A percentile compares a stretch with the other conserved stretches of the same genome.
phyloP scores from a whole-genome alignment of 2,113 vertebrate genomes.

The Pseudonaja textilis region DNA sequence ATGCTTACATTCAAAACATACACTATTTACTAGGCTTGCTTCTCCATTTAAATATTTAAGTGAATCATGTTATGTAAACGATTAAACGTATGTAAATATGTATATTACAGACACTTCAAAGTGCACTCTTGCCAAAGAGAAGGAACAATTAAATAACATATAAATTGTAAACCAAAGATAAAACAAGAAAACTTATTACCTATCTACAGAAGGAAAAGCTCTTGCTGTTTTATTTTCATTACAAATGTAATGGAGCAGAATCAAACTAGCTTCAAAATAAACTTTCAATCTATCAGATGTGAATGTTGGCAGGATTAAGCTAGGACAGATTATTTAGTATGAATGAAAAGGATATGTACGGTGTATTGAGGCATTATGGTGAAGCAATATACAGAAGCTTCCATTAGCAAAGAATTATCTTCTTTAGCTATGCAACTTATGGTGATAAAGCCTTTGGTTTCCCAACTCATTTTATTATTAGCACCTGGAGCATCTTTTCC shows the following conservation, averaged over 20 bases:
- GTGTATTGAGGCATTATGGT: neutral
- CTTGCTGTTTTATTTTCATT: neutral
- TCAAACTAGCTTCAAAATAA: neutral
- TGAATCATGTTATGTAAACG: neutral
- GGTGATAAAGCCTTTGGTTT: neutral
- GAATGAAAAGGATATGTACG: neutral
- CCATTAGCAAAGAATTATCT: neutral
- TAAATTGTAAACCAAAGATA: neutral
- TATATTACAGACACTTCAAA: neutral
- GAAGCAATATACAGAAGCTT: neutral
- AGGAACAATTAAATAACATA: neutral
- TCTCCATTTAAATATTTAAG: neutral
- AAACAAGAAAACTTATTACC: neutral
- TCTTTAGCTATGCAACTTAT: neutral
- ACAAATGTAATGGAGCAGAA: neutral
- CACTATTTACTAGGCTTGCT: neutral
- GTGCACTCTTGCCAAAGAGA: neutral
- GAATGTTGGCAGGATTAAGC: neutral
- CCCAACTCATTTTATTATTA: neutral
- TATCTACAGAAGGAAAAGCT: neutral
- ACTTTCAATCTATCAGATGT: neutral
- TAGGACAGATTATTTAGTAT: neutral
- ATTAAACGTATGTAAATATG: neutral
- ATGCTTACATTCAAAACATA: neutral
- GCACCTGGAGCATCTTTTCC: neutral